Conservation (phyloP, 2,797 vertebrate genomes). For the Naso thynnoides region DNA sequence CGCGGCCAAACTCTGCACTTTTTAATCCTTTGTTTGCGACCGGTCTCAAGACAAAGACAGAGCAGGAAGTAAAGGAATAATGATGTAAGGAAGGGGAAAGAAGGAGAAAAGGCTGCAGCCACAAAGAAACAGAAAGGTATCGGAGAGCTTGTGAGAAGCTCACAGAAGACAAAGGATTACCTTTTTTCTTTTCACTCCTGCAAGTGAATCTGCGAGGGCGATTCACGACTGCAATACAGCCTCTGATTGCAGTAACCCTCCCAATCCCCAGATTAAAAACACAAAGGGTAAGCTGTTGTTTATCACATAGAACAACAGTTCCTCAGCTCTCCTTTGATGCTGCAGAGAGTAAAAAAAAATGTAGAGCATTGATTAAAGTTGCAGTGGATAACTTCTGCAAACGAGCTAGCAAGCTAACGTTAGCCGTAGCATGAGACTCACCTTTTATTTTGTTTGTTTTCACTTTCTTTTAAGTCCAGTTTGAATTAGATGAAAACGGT, state of each 20-base stretch:
- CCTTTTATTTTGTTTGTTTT: too few species aligned
- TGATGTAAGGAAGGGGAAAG: not conserved
- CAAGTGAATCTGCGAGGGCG: constrained; percentile 21
- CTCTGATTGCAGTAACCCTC: constrained; percentile 13
- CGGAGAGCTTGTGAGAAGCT: constrained; percentile 11
- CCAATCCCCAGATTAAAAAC: constrained; percentile 50
- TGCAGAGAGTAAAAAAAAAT: constrained; percentile 20
- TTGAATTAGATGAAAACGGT: too few species aligned
- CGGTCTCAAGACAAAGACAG: not conserved
- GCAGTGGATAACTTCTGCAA: too few species aligned
- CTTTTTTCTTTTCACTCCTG: constrained; percentile 13
- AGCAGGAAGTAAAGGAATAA: not conserved
- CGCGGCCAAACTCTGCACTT: constrained; percentile 14
- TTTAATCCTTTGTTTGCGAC: constrained; percentile 41
- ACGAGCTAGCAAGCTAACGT: too few species aligned
- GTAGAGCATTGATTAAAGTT: constrained; percentile 2
- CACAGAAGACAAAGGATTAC: constrained; percentile 33
- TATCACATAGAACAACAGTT: constrained; percentile 20
- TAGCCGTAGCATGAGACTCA: too few species aligned
- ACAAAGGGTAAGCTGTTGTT: constrained; percentile 43
- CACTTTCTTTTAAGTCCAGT: too few species aligned
- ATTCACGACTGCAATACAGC: constrained; percentile 4
- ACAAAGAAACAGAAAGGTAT: constrained; percentile 13
- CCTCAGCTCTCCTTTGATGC: constrained; percentile 19
- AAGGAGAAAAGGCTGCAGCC: not conserved